A percentile compares a stretch with the other conserved stretches of the same genome.
These are phyloP conservation scores for Dicrostonyx torquatus DNA, from an alignment of 2,797 vertebrate species.

Conservation along the genomic window DNA sequence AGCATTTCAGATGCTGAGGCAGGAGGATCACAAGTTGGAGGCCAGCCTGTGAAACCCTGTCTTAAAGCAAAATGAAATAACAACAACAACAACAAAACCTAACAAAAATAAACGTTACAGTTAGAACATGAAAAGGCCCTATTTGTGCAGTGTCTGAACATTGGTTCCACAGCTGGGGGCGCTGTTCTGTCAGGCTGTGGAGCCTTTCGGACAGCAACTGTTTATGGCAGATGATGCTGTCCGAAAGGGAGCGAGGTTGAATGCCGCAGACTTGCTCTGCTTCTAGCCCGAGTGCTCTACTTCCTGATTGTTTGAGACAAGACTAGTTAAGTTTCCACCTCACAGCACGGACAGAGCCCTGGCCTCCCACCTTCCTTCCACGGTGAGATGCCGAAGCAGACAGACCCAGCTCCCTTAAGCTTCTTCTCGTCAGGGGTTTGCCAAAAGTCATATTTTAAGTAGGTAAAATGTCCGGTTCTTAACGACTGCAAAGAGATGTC, in stretches of 20 bases:
- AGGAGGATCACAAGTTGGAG: too few relatives aligned
- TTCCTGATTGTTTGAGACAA: neutral
- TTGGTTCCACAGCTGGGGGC: neutral
- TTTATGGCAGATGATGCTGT: neutral
- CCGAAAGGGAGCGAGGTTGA: neutral
- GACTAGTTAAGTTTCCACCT: neutral
- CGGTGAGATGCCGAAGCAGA: neutral
- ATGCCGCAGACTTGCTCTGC: too few relatives aligned
- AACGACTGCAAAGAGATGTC: neutral
- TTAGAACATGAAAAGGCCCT: neutral
- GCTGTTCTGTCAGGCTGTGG: too few relatives aligned
- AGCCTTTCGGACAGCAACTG: neutral
- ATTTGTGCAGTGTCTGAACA: neutral
- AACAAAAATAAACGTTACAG: neutral
- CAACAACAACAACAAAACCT: neutral
- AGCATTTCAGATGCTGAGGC: too few relatives aligned
- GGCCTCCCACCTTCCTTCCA: too few relatives aligned
- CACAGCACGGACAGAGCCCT: neutral
- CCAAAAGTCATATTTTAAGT: neutral
- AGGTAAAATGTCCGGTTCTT: neutral
- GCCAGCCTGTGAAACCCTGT: too few relatives aligned
- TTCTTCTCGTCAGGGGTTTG: neutral
- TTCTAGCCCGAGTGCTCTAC: neutral
- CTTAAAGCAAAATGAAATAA: too few relatives aligned
- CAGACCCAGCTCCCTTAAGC: neutral